Evolutionary conservation across 2,797 vertebrate species (phyloP), one percentile per base, ranked within the genome.

Genomic region (Etheostoma perlongum): DNA sequence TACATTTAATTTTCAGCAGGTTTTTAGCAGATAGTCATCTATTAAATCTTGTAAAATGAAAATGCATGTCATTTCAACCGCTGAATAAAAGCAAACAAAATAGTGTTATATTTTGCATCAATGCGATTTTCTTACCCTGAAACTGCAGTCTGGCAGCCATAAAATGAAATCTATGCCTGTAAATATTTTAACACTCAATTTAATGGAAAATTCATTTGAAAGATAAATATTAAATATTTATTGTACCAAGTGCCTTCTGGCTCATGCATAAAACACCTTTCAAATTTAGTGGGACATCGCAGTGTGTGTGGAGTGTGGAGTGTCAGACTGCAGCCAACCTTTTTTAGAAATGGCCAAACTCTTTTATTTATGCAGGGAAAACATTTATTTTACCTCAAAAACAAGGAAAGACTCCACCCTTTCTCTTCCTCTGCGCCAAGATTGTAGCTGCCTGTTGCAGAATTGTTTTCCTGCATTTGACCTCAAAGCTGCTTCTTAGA

Each of bases 171-270:
- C 75, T 85, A 87, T 75, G 69, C 80, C 78, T 85, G 87, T 94
- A 91, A 94, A 95, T 94, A 93, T 95, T 95, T 95, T 74, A 94
- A 77, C 87, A 76, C 81, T 88, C 86, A 90, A 93, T 92, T 90
- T 89, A 92, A 94, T 94, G 89, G 87, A 92, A 90, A 94, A 91
- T 91, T 93, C 84, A 93, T 94, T 93, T 91, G 86, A 90, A 93
- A 94, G 92, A 94, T 93, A 92, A 94, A 94, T 93, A 93, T 95
- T 78, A 94, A 95, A 93, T 93, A 94, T 95, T 92, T 89, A 95
- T 93, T 73, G 57, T 83, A 79, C 85, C 85, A 83, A 92, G 82
- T 89, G 90, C 85, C 86, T 90, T 80, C 88, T 86, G 72, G 88
- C 88, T 95, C 90, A 92, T 91, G 90, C 92, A 93, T 94, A 89